Base-by-base conservation (phyloP, 2,113 vertebrate species). In the Clarias magur region DNA sequence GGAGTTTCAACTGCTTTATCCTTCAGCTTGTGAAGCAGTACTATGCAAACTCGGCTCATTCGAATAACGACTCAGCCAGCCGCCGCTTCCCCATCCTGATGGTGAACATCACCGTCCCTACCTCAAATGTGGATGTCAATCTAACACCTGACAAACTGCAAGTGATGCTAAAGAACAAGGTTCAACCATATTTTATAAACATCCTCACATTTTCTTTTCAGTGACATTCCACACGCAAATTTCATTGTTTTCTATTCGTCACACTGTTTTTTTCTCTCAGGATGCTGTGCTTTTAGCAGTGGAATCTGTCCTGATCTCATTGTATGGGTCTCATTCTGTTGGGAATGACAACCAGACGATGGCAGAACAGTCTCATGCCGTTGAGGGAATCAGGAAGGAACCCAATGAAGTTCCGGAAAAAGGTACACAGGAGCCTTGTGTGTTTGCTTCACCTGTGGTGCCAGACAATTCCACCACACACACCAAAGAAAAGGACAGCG, bases 111-210 rank as follows among this genome's bases (percentile, higher is more conserved):
- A 93, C 91, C n/a, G 94, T 99, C 82, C 94, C 97, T 48, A 91
- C 96, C 25, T 96, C 96, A 73, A 91, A 95, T 15, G 91, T 99
- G 85, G 98, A 99, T 84, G 95, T 99, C 65, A 99, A 99, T 90
- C 65, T 99, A 93, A 99, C 96, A 6, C 98, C 98, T 38, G 97
- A 99, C 94, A 99, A 99, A 95, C 97, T 94, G 56, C 95, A 99
- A 94, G 96, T 99, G 84, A 95, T 99, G 86, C 92, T 99, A 72
- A 96, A 97, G 27, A 93, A 98, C 94, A 99, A 99, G 97, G 98
- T 98, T 86, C 42, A 53, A 12, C 17, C 1, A 2, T 48, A 27
- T 42, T 17, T 59, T 21, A 11, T 81, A 80, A 57, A n/a, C 12
- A 1, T 4, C 21, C 5, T 42, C 30, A 12, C 9, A 8, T 12